Percentiles rank a stretch among this genome's conserved stretches.
Evolutionary conservation across 2,797 vertebrate species (phyloP).

Genomic region (Spea hammondii): DNA sequence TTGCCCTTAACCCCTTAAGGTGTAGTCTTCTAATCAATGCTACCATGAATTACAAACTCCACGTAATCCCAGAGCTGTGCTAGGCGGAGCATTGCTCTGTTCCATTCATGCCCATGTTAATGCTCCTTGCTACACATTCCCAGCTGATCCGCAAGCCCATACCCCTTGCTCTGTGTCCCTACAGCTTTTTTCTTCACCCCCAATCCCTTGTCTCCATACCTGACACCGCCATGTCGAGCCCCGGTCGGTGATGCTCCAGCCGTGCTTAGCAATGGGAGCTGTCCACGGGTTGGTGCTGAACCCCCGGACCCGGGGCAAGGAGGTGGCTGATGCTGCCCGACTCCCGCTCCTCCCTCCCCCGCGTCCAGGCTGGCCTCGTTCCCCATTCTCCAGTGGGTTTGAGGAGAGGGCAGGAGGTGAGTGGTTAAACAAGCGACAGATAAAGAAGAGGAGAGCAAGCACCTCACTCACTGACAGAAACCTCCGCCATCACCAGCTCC

Average conservation of each 20-base stretch:
- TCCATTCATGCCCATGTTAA: neutral
- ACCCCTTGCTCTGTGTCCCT: too few relatives aligned
- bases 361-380: slow-evolving; percentile 71
- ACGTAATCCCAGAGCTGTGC: too few relatives aligned
- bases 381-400: slow-evolving; percentile 62
- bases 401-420: slow-evolving; percentile 10
- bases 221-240: slow-evolving; percentile 59
- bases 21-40: too few relatives aligned
- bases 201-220: neutral
- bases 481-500: slow-evolving; percentile 49
- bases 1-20: too few relatives aligned
- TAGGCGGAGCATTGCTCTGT: too few relatives aligned
- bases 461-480: slow-evolving; percentile 21
- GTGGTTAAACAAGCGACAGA: slow-evolving; percentile 40
- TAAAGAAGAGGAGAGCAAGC: neutral
- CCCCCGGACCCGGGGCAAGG: slow-evolving; percentile 49
- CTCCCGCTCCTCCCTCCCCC: slow-evolving; percentile 60
- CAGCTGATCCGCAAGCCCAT: neutral
- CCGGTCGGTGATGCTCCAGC: slow-evolving; percentile 65
- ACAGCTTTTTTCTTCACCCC: too few relatives aligned
- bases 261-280: slow-evolving; percentile 50
- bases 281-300: slow-evolving; percentile 54
- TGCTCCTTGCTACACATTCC: neutral
- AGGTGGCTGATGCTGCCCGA: slow-evolving; percentile 59
- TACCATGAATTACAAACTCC: too few relatives aligned